phyloP scores from a whole-genome alignment of 2,113 vertebrate genomes.

The Rissa tridactyla region DNA sequence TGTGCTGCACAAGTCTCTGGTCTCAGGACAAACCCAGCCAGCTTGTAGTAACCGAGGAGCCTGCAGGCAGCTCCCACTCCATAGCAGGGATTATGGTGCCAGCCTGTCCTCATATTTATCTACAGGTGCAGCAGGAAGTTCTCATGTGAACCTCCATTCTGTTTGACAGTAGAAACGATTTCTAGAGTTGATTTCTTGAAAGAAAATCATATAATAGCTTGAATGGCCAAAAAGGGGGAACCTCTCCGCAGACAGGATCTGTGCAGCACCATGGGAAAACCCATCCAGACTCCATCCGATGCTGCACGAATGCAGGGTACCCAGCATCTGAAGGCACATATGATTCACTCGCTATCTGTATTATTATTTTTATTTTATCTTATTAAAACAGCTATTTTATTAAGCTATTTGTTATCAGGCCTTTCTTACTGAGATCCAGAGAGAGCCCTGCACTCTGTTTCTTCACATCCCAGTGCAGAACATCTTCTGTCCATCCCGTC shows the following conservation, averaged over 20 bases:
- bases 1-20: neutral
- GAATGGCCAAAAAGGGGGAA: neutral
- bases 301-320: neutral
- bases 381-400: neutral
- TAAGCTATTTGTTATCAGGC: neutral
- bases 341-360: accelerated
- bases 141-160: neutral
- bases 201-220: neutral
- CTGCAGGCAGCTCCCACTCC: neutral
- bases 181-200: neutral
- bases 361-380: neutral
- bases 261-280: neutral
- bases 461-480: accelerated
- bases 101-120: neutral
- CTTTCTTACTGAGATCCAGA: neutral
- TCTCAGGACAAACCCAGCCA: neutral
- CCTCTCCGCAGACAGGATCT: neutral
- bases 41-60: neutral
- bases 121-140: neutral
- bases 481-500: neutral
- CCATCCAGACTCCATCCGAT: neutral
- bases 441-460: neutral
- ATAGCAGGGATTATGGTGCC: accelerated
- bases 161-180: neutral
- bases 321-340: accelerated